A percentile compares a stretch with the other conserved stretches of the same genome.
phyloP scores from a whole-genome alignment of 2,113 vertebrate species.

The Oostethus manadensis region DNA sequence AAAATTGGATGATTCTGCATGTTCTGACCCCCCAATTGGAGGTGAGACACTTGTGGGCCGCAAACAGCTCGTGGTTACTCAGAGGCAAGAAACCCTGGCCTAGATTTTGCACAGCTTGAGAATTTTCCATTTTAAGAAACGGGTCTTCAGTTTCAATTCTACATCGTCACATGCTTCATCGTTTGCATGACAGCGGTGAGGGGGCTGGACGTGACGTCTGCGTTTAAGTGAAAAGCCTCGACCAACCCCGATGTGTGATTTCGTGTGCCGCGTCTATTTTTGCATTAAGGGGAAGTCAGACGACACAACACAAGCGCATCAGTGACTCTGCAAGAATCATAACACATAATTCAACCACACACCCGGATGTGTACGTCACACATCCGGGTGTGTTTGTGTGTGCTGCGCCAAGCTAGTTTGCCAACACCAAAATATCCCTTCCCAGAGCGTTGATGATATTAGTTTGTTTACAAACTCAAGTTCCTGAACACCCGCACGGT shows the following conservation, averaged over 20 bases:
- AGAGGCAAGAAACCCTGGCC: neutral
- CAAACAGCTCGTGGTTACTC: too few species aligned
- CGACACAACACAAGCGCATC: neutral
- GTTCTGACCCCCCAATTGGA: too few species aligned
- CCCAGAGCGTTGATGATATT: too few species aligned
- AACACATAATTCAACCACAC: neutral
- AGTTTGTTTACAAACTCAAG: too few species aligned
- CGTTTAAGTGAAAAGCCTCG: too few species aligned
- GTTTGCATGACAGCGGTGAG: neutral
- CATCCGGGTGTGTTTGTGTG: neutral
- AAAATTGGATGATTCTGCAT: too few species aligned
- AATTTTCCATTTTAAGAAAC: neutral
- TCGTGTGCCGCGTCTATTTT: neutral
- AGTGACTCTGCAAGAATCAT: neutral
- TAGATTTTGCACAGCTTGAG: neutral
- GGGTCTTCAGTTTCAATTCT: neutral
- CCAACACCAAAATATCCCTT: too few species aligned
- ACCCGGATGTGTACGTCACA: neutral
- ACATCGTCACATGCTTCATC: neutral
- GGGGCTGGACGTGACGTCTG: neutral
- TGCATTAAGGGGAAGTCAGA: constrained; percentile 17
- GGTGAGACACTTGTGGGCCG: too few species aligned
- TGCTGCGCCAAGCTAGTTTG: too few species aligned
- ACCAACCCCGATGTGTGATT: too few species aligned
- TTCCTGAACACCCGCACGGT: too few species aligned